Conservation (phyloP, 2,113 vertebrate genomes). For the Gymnorhina tibicen region DNA sequence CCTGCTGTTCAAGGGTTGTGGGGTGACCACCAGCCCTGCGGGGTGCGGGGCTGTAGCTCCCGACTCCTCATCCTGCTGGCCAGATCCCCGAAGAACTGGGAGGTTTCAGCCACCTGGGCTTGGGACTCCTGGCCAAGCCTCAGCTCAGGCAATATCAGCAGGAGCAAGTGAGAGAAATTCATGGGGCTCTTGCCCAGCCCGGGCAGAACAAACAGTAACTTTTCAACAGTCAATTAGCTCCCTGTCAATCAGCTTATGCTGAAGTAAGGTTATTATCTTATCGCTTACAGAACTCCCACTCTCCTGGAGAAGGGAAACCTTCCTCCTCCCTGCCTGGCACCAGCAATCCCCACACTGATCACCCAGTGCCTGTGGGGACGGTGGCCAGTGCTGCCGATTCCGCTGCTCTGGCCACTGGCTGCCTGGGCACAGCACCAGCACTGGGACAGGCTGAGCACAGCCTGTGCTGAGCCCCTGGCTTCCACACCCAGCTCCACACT, state of each 20-base stretch:
- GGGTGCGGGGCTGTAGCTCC: fast-evolving
- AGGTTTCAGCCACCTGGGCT: fast-evolving
- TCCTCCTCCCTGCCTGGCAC: not conserved
- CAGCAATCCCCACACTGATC: fast-evolving
- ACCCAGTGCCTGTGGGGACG: fast-evolving
- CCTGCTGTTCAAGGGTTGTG: too few species aligned
- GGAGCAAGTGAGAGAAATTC: not conserved
- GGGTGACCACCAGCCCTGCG: fast-evolving
- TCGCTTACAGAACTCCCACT: not conserved
- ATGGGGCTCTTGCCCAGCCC: not conserved
- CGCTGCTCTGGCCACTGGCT: fast-evolving
- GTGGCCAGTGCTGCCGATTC: fast-evolving
- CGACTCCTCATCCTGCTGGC: fast-evolving
- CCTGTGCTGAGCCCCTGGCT: not conserved
- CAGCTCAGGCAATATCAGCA: not conserved
- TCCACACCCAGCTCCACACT: fast-evolving
- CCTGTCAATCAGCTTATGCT: not conserved
- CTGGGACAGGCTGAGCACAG: not conserved
- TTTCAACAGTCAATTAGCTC: not conserved
- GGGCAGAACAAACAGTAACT: not conserved
- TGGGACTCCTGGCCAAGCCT: not conserved
- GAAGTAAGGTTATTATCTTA: not conserved
- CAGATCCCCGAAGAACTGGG: fast-evolving
- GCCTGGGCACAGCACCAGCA: fast-evolving
- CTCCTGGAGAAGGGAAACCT: not conserved